phyloP scores from a whole-genome alignment of 2,888 invertebrate species.

The Polyommatus iphigenia region DNA sequence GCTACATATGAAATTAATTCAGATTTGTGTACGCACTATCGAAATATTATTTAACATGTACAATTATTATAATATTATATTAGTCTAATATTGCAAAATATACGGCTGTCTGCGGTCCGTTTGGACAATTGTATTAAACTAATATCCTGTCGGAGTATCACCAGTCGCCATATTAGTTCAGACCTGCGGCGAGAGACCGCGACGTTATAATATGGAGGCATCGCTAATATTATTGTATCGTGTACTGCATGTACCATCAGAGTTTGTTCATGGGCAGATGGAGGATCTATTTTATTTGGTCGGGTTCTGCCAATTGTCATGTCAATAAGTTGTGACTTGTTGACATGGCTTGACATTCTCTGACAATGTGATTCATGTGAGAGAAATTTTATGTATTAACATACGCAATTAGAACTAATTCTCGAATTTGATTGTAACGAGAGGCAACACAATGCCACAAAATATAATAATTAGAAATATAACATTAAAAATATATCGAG shows the following conservation, averaged over 20 bases:
- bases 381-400: too few relatives aligned
- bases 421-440: too few relatives aligned
- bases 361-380: too few relatives aligned
- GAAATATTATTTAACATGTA: background rate
- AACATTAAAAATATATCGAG: too few relatives aligned
- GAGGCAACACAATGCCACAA: too few relatives aligned
- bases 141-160: background rate
- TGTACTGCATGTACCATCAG: background rate
- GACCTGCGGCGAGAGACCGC: slow-evolving; percentile 4
- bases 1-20: background rate
- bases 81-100: background rate
- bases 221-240: background rate
- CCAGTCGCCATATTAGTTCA: background rate
- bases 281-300: too few relatives aligned
- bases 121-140: slow-evolving; percentile 13
- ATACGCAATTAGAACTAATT: too few relatives aligned
- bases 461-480: too few relatives aligned
- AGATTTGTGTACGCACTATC: background rate
- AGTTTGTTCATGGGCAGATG: background rate
- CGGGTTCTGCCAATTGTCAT: too few relatives aligned
- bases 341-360: too few relatives aligned
- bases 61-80: background rate
- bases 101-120: background rate
- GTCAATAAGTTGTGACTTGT: too few relatives aligned
- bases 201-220: background rate